A percentile compares a stretch with the other conserved stretches of the same genome.
Evolutionary conservation across 2,888 invertebrate genomes (phyloP).

Genomic region (Pomacea canaliculata): DNA sequence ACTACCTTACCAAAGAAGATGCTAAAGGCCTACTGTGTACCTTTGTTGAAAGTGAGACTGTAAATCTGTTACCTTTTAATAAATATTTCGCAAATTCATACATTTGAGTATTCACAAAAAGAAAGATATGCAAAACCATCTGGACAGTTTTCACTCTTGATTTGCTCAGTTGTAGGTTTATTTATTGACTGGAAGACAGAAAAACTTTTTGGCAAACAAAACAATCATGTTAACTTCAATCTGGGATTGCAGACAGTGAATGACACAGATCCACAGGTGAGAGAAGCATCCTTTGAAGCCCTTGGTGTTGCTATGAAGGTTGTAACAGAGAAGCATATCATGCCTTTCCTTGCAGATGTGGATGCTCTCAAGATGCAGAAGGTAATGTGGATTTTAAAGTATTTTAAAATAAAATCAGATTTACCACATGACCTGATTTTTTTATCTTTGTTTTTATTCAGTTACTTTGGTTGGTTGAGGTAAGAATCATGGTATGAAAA

Average conservation of each 20-base stretch:
- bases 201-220: no score
- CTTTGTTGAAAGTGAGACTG: conserved; percentile 77
- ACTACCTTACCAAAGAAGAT: conserved; percentile 87
- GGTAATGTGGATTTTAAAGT: conserved; percentile 64
- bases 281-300: conserved; percentile 93
- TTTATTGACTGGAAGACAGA: no score
- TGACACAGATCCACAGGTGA: conserved; percentile 85
- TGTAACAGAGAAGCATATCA: conserved; percentile 90
- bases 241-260: conserved; percentile 59
- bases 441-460: background rate
- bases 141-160: no score
- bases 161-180: background rate
- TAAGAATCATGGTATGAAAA: no score
- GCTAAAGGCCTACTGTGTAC: conserved; percentile 83
- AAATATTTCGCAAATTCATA: no score
- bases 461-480: background rate
- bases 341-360: conserved; percentile 87
- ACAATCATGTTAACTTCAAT: no score
- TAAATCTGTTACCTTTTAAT: no score
- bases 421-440: background rate
- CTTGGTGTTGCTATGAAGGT: conserved; percentile 94
- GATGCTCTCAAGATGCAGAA: conserved; percentile 93
- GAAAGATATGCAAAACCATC: background rate
- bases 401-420: background rate
- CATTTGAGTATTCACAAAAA: no score